phyloP scores from a whole-genome alignment of 2,888 invertebrate genomes.

The Dicyrtoma fusca region DNA sequence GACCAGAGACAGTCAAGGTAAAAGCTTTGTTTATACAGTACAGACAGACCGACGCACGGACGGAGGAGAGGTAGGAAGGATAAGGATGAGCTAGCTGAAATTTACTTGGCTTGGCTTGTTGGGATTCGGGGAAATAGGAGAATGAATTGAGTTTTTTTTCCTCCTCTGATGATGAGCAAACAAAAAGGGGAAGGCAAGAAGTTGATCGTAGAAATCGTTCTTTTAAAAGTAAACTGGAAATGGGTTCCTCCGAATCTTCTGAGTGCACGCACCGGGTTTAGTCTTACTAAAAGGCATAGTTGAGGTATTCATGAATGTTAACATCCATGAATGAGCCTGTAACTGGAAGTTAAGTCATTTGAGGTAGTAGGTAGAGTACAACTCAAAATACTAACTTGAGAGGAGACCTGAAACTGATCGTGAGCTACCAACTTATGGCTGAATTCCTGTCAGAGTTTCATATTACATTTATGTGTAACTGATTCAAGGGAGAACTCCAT shows the following conservation, averaged over 20 bases:
- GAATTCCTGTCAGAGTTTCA: too few species aligned
- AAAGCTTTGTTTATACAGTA: too few species aligned
- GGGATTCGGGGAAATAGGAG: not conserved
- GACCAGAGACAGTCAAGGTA: too few species aligned
- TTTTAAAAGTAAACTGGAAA: not conserved
- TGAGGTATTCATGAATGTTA: not conserved
- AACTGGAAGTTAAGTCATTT: constrained; percentile 4
- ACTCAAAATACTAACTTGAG: not conserved
- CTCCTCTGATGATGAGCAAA: not conserved
- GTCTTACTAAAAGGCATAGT: not conserved
- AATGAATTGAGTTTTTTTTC: constrained; percentile 10
- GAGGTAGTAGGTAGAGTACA: not conserved
- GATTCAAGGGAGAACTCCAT: too few species aligned
- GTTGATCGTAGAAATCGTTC: too few species aligned
- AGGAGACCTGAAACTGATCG: not conserved
- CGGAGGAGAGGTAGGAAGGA: not conserved
- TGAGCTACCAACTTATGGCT: not conserved
- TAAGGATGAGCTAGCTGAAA: not conserved
- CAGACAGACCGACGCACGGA: too few species aligned
- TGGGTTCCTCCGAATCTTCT: too few species aligned
- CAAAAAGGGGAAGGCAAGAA: not conserved
- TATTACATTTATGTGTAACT: too few species aligned
- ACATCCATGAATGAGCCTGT: not conserved
- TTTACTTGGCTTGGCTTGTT: not conserved
- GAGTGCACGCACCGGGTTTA: too few species aligned